Percentiles rank a stretch among this genome's conserved stretches.
Conservation (phyloP, 2,113 vertebrate genomes). For the Alectura lathami region DNA sequence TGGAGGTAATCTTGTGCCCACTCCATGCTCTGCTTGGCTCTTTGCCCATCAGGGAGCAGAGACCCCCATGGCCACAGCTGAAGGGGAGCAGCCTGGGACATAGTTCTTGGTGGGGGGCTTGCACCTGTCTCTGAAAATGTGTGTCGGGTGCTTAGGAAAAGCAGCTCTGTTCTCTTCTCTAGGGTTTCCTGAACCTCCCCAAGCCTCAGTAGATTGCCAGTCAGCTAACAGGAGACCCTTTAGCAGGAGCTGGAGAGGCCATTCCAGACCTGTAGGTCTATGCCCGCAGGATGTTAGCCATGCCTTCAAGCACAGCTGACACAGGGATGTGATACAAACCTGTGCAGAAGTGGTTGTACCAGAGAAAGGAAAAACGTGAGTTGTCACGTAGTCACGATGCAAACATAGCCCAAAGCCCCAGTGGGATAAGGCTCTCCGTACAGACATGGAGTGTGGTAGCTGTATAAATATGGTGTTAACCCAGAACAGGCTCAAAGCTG, state of each 20-base stretch:
- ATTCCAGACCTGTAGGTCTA: neutral
- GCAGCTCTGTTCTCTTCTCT: neutral
- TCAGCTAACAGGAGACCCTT: neutral
- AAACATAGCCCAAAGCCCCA: neutral
- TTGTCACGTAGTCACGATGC: neutral
- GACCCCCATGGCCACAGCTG: accelerated
- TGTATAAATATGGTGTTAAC: neutral
- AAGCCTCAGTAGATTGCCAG: neutral
- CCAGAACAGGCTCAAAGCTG: neutral
- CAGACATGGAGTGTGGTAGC: neutral
- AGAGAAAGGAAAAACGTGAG: neutral
- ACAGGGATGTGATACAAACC: neutral
- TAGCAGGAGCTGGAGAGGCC: neutral
- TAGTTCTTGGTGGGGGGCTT: neutral
- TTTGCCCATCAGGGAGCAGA: neutral
- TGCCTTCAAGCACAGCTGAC: too few relatives aligned
- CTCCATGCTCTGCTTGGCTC: accelerated
- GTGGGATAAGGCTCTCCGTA: neutral
- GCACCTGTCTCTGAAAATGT: neutral
- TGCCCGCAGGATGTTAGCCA: neutral
- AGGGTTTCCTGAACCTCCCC: neutral
- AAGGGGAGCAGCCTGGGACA: neutral
- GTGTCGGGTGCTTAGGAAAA: neutral
- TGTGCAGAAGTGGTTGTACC: neutral
- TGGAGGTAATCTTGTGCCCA: neutral